A percentile compares a stretch with the other conserved stretches of the same genome.
Conservation (phyloP, 2,888 invertebrate species). For the Drosophila robusta region DNA sequence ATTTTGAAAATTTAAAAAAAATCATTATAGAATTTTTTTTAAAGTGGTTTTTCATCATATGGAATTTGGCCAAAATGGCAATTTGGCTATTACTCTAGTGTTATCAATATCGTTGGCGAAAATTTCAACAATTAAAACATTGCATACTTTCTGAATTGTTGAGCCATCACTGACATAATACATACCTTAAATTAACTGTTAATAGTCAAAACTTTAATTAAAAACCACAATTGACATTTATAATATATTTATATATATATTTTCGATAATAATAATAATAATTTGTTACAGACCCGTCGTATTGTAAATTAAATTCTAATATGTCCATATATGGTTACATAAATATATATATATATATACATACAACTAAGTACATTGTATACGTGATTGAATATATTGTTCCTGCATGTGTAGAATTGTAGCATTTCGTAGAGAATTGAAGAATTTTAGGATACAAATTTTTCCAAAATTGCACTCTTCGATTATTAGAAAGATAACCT, state of each 20-base stretch:
- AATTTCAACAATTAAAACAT: too few relatives aligned
- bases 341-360: conserved; percentile 22
- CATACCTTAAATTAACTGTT: too few relatives aligned
- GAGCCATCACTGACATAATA: too few relatives aligned
- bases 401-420: conserved; percentile 86
- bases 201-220: too few relatives aligned
- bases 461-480: conserved; percentile 93
- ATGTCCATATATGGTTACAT: conserved; percentile 13
- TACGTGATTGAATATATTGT: conserved; percentile 19
- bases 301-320: conserved; percentile 11
- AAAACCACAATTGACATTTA: too few relatives aligned
- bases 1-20: too few relatives aligned
- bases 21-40: too few relatives aligned
- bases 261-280: not conserved
- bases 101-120: too few relatives aligned
- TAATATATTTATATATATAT: not conserved
- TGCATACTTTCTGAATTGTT: too few relatives aligned
- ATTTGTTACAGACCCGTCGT: not conserved
- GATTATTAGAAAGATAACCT: conserved; percentile 91
- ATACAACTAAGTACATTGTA: conserved; percentile 12
- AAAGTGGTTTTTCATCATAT: too few relatives aligned
- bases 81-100: too few relatives aligned
- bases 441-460: conserved; percentile 92
- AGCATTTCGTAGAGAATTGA: conserved; percentile 90
- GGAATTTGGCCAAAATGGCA: too few relatives aligned